phyloP scores from a whole-genome alignment of 2,888 invertebrate species.

The Aelia acuminata region DNA sequence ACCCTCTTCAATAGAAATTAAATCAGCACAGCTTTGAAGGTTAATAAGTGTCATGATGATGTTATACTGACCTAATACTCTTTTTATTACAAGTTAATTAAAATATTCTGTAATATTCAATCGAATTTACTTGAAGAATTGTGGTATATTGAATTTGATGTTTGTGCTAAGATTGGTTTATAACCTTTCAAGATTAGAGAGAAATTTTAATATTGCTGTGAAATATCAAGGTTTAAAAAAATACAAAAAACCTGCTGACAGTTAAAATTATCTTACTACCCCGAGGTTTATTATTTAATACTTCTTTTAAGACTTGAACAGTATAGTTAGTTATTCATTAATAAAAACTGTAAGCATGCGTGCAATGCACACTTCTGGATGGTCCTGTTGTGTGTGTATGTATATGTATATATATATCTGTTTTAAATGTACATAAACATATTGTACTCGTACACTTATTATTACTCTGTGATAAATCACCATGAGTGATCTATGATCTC shows the following conservation, averaged over 20 bases:
- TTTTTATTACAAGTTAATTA: background rate
- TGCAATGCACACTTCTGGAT: constrained; percentile 1
- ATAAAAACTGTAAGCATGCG: background rate
- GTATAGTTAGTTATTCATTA: background rate
- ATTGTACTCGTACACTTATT: constrained; percentile 38
- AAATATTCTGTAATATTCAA: constrained; percentile 10
- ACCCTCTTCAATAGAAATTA: background rate
- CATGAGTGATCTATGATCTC: constrained; percentile 50
- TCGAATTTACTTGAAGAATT: background rate
- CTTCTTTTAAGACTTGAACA: background rate
- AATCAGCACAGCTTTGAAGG: background rate
- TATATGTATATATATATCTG: too few relatives aligned
- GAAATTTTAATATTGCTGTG: background rate
- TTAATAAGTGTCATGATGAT: background rate
- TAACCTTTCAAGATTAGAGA: background rate
- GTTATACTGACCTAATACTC: background rate
- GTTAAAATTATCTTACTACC: constrained; percentile 4
- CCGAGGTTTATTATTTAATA: constrained; percentile 10
- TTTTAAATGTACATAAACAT: constrained; percentile 8
- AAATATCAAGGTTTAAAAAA: constrained; percentile 1
- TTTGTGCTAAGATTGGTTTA: background rate
- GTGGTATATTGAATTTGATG: background rate
- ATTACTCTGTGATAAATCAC: constrained; percentile 47
- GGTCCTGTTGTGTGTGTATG: constrained; percentile 3
- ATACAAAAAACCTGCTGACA: background rate